Conservation (phyloP, 2,113 vertebrate genomes). For the Malurus alboscapulatus region DNA sequence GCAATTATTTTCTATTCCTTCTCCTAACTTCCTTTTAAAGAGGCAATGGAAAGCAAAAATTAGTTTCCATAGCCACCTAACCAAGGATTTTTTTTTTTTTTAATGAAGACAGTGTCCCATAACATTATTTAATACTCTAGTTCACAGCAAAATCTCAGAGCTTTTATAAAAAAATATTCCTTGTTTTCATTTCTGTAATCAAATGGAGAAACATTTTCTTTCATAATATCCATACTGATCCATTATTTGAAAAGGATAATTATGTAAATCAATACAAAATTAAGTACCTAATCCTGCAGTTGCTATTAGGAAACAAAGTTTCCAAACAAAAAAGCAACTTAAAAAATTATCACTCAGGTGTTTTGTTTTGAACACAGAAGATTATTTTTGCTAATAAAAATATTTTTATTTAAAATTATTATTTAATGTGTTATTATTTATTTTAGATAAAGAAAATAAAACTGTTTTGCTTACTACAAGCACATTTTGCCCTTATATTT, state of each 20-base stretch:
- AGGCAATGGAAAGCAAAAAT: not conserved
- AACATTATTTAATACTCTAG: not conserved
- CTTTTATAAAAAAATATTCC: not conserved
- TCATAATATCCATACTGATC: not conserved
- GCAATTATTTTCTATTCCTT: not conserved
- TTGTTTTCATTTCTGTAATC: not conserved
- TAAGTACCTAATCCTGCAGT: not conserved
- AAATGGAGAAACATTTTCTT: not conserved
- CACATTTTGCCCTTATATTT: not conserved
- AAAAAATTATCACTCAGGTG: not conserved
- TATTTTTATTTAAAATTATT: not conserved
- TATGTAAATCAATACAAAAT: not conserved
- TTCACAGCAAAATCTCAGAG: not conserved
- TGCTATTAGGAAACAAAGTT: conserved; percentile 11
- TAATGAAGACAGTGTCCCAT: not conserved
- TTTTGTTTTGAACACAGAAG: not conserved
- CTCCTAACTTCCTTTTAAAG: not conserved
- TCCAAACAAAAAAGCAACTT: not conserved
- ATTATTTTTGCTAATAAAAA: not conserved
- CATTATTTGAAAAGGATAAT: not conserved
- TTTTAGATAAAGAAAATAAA: not conserved
- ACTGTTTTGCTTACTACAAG: not conserved
- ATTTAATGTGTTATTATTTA: not conserved
- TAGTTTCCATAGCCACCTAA: not conserved
- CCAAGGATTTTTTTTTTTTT: not conserved